These are phyloP conservation scores for Zoanthus gigantus DNA, from an alignment of 92 coral and sea anemone genomes.

Conservation along the genomic window DNA sequence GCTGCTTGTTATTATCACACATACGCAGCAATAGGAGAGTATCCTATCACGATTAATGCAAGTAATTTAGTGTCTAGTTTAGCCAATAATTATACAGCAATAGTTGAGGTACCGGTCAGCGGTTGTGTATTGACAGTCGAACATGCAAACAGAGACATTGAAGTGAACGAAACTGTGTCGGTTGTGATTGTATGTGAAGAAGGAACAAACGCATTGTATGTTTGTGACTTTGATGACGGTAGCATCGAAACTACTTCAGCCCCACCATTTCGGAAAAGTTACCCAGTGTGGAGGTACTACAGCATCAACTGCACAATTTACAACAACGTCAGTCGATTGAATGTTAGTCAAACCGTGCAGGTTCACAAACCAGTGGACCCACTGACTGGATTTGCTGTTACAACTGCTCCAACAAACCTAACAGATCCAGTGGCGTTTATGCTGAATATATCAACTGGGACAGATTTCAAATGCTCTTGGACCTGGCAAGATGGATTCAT, in stretches of 20 bases:
- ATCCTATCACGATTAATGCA: slow-evolving; percentile 71
- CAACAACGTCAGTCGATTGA: slow-evolving; percentile 86
- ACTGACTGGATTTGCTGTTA: slow-evolving; percentile 67
- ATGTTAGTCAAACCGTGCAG: slow-evolving; percentile 61
- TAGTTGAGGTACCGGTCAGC: slow-evolving; percentile 76
- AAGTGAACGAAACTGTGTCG: slow-evolving; percentile 88
- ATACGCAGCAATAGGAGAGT: slow-evolving; percentile 71
- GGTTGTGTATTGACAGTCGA: slow-evolving; percentile 63
- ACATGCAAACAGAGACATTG: slow-evolving; percentile 83
- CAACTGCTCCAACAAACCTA: slow-evolving; percentile 73
- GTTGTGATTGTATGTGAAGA: slow-evolving; percentile 52
- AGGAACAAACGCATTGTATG: slow-evolving; percentile 78
- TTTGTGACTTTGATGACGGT: slow-evolving; percentile 83
- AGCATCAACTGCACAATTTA: slow-evolving; percentile 63
- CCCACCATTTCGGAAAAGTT: slow-evolving; percentile 53
- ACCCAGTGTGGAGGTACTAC: slow-evolving; percentile 62
- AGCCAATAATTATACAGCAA: slow-evolving; percentile 57
- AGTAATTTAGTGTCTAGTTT: slow-evolving; percentile 78
- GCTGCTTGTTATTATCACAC: slow-evolving; percentile 72
- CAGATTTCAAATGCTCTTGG: slow-evolving; percentile 90
- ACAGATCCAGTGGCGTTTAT: slow-evolving; percentile 78
- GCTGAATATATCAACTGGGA: slow-evolving; percentile 81
- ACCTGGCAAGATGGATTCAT: slow-evolving; percentile 65
- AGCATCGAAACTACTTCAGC: slow-evolving; percentile 16
- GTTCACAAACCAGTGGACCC: slow-evolving; percentile 92